Percentiles rank a stretch among this genome's conserved stretches.
phyloP scores from a whole-genome alignment of 2,888 invertebrate genomes.

The Encarsia formosa region DNA sequence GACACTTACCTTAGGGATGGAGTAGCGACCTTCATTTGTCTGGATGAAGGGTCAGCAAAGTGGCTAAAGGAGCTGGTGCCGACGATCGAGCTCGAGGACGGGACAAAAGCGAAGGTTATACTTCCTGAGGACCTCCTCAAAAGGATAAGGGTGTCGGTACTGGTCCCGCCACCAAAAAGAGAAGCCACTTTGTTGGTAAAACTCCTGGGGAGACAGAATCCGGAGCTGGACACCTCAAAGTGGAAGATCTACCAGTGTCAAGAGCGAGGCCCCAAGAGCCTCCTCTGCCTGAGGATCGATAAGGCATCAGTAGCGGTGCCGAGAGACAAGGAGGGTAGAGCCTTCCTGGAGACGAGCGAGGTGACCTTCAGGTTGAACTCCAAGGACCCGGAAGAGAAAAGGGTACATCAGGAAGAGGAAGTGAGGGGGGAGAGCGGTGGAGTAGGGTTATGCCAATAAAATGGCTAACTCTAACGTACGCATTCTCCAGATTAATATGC shows the following conservation, averaged over 20 bases:
- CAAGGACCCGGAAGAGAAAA: too few species aligned
- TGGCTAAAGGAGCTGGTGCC: constrained; percentile 1
- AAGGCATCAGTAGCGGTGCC: too few species aligned
- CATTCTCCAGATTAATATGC: too few species aligned
- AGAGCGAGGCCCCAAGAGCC: too few species aligned
- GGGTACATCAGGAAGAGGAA: too few species aligned
- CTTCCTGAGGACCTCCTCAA: background rate
- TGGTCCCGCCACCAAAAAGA: background rate
- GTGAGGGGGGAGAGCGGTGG: too few species aligned
- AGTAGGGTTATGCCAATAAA: too few species aligned
- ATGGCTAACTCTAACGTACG: too few species aligned
- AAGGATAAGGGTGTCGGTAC: background rate
- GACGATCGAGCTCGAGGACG: background rate
- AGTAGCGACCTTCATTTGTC: constrained; percentile 2
- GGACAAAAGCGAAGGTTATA: background rate
- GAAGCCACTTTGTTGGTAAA: background rate
- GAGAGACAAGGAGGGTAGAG: too few species aligned
- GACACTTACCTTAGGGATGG: background rate
- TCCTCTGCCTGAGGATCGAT: too few species aligned
- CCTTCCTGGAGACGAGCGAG: background rate
- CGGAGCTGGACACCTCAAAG: background rate
- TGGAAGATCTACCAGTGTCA: background rate
- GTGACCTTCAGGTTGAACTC: too few species aligned
- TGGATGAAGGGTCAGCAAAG: background rate
- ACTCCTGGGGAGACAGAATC: background rate